Evolutionary conservation across 2,888 invertebrate species (phyloP), one percentile per base, ranked within the genome.

Genomic region (Hoplodrina blanda): DNA sequence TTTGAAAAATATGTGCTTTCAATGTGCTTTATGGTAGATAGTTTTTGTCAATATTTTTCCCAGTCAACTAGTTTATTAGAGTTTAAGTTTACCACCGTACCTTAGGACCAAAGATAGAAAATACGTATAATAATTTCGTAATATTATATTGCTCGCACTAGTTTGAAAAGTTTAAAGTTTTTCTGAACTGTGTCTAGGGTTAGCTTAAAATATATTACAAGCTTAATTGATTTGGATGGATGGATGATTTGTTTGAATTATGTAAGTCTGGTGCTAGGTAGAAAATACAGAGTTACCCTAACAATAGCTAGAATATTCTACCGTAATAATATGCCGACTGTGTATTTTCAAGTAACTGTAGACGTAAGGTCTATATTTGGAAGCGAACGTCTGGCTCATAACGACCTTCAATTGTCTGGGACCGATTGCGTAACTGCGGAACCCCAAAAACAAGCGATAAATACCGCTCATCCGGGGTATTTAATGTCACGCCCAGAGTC

Each of bases 401-500:
- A 52, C 69, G n/a, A 17, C 10, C n/a, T 37, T 46, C 46, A 54
- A 54, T 55, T 30, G 33, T 33, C 44, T 69, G 13, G 49, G 13
- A 44, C 37, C 13, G 13, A 11, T 59, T 13, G 33, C 19, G 46
- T 56, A 11, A n/a, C 50, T 33, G 46, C 57, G 57, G 81, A 73
- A 78, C 78, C 75, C 70, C 61, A 78, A 46, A 55, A 60, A 10
- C 7, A 17, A 8, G 63, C 68, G 54, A 83, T 83, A 85, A 79
- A 83, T 85, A 55, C 41, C 37, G 70, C 30, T 81, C 83, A 81
- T 66, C 73, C 70, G 75, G 67, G 41, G 67, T 54, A 62, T 69
- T 70, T 25, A 60, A 56, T 44, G 67, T 0, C 62, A 65, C 84
- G 73, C 80, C 80, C 73, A n/a, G 49, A 68, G 77, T 67, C 56